Evolutionary conservation across 2,113 vertebrate species (phyloP).

Genomic region (Channa maculata): DNA sequence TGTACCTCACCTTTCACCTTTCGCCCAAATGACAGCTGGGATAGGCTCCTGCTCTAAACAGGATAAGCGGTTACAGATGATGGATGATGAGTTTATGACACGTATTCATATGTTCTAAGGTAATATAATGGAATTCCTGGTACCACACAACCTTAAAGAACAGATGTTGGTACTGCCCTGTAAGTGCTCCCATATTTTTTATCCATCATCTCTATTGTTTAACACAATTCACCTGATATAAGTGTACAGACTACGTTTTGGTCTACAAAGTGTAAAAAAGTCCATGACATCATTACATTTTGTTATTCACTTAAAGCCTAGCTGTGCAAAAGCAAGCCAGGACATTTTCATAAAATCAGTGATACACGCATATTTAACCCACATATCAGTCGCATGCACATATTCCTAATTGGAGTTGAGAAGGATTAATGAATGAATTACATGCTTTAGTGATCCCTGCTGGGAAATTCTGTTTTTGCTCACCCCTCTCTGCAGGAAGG

Average conservation of each 20-base stretch:
- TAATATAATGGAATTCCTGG: no score
- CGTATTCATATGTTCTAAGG: no score
- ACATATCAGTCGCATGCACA: constrained; percentile 49
- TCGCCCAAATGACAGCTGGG: no score
- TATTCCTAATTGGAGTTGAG: constrained; percentile 56
- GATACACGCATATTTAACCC: constrained; percentile 42
- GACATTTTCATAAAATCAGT: constrained; percentile 38
- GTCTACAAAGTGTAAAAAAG: not conserved
- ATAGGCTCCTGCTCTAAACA: no score
- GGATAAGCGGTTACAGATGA: no score
- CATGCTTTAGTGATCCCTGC: constrained; percentile 71
- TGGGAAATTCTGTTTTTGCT: constrained; percentile 54
- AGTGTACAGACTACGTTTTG: not conserved
- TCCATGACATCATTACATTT: not conserved
- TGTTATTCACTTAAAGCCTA: not conserved
- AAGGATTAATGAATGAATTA: constrained; percentile 73
- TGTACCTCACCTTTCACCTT: no score
- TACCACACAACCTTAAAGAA: no score
- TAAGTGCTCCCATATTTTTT: no score
- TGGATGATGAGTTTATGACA: no score
- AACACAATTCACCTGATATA: not conserved
- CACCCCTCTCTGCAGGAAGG: constrained; percentile 57
- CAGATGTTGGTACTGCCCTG: no score
- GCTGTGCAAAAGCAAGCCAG: constrained; percentile 14
- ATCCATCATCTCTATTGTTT: not conserved